Conservation (phyloP, 2,888 invertebrate species). For the Megaustenia siamemsis region DNA sequence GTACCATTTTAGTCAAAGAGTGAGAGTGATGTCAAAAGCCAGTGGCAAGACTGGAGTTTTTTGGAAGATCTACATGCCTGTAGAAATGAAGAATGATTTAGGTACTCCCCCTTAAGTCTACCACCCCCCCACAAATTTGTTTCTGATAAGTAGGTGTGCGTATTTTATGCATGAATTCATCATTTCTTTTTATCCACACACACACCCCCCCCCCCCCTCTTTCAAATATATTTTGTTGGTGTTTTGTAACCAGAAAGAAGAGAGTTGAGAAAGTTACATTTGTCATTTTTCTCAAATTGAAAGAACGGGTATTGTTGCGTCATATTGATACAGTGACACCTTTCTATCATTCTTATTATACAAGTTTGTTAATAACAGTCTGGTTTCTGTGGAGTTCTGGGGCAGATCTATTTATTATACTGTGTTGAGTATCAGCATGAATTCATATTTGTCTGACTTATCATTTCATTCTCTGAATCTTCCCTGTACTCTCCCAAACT, state of each 20-base stretch:
- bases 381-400: constrained; percentile 5
- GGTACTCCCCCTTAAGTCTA: neutral
- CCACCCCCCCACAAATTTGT: constrained; percentile 10
- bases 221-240: constrained; percentile 22
- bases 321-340: constrained; percentile 49
- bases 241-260: constrained; percentile 51
- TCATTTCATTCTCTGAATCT: constrained; percentile 20
- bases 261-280: constrained; percentile 39
- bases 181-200: constrained; percentile 16
- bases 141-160: constrained; percentile 39
- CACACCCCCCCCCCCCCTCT: no score
- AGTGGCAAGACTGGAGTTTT: neutral
- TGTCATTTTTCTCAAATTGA: constrained; percentile 45
- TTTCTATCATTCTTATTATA: constrained; percentile 37
- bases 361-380: constrained; percentile 26
- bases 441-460: constrained; percentile 11
- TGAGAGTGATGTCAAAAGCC: constrained; percentile 5
- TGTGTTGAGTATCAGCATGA: constrained; percentile 20
- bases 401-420: constrained; percentile 25
- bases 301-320: constrained; percentile 54
- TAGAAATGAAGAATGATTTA: neutral
- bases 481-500: neutral
- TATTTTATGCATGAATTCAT: constrained; percentile 26
- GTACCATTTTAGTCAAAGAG: constrained; percentile 34
- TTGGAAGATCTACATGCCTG: neutral